A percentile compares a stretch with the other conserved stretches of the same genome.
These are phyloP conservation scores for Latrodectus geometricus DNA, from an alignment of 1,140 invertebrate species.

Conservation along the genomic window DNA sequence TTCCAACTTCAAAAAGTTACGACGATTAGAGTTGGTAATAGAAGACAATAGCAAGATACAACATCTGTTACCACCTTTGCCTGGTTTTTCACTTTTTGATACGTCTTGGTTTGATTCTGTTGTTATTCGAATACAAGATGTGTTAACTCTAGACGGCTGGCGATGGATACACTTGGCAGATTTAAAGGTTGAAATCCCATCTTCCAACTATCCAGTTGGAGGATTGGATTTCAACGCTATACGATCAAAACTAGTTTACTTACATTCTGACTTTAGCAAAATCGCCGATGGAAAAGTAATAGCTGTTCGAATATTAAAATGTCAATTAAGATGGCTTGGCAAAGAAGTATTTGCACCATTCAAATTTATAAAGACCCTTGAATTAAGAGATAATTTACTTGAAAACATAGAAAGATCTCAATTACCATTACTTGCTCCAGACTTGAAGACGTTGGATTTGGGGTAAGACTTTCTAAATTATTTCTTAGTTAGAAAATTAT, in stretches of 20 bases:
- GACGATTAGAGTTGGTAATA: not conserved
- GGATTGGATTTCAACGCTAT: slow-evolving; percentile 6
- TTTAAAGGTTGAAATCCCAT: not conserved
- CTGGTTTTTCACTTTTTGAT: slow-evolving; percentile 6
- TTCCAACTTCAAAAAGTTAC: not conserved
- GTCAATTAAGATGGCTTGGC: slow-evolving; percentile 26
- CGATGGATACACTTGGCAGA: not conserved
- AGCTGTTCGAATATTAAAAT: slow-evolving; percentile 27
- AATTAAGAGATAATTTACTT: slow-evolving; percentile 25
- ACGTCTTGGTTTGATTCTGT: slow-evolving; percentile 1
- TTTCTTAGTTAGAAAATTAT: too few relatives aligned
- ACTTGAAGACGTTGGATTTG: slow-evolving; percentile 13
- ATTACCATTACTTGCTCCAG: not conserved
- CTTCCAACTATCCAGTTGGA: too few relatives aligned
- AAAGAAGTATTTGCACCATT: slow-evolving; percentile 7
- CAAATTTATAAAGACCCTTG: not conserved
- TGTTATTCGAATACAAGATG: not conserved
- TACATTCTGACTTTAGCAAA: slow-evolving; percentile 32
- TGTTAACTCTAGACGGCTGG: slow-evolving; percentile 1
- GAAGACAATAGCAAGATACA: not conserved
- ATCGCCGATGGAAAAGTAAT: not conserved
- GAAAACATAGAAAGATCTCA: slow-evolving; percentile 21
- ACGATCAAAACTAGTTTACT: slow-evolving; percentile 20
- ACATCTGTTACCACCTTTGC: not conserved
- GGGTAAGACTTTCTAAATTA: slow-evolving; percentile 6